phyloP scores from a whole-genome alignment of 1,140 invertebrate species.

The Tetramorium parvispinum region DNA sequence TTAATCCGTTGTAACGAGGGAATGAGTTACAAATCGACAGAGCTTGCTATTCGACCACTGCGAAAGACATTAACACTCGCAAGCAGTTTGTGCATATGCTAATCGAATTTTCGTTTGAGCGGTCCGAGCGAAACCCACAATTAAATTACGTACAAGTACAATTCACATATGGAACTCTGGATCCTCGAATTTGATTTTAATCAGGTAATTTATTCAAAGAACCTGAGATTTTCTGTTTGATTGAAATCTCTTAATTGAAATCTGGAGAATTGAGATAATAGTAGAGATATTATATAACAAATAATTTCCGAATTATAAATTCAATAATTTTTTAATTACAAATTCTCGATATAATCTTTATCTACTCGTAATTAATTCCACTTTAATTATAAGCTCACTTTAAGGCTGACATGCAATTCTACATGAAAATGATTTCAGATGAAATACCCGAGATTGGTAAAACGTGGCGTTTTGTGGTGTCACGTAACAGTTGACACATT shows the following conservation, averaged over 20 bases:
- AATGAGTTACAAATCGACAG: neutral
- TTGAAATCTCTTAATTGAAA: neutral
- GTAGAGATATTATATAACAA: neutral
- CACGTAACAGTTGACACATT: slow-evolving; percentile 5
- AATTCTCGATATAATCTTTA: neutral
- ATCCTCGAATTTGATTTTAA: neutral
- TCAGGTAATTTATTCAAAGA: neutral
- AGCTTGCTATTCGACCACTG: neutral
- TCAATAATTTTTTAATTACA: neutral
- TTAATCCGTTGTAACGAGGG: neutral
- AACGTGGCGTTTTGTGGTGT: neutral
- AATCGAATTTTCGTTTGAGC: slow-evolving; percentile 6
- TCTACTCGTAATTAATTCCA: neutral
- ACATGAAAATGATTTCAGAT: neutral
- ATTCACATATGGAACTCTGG: too few species aligned
- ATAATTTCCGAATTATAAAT: neutral
- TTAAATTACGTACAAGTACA: neutral
- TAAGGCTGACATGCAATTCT: neutral
- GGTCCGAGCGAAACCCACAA: neutral
- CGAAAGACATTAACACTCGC: slow-evolving; percentile 10
- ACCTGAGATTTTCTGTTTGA: neutral
- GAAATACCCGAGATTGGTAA: neutral
- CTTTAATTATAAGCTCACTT: neutral
- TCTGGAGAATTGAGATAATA: neutral
- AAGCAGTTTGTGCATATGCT: neutral